A percentile compares a stretch with the other conserved stretches of the same genome.
Evolutionary conservation across 1,140 invertebrate species (phyloP).

Genomic region (Ostrea edulis): DNA sequence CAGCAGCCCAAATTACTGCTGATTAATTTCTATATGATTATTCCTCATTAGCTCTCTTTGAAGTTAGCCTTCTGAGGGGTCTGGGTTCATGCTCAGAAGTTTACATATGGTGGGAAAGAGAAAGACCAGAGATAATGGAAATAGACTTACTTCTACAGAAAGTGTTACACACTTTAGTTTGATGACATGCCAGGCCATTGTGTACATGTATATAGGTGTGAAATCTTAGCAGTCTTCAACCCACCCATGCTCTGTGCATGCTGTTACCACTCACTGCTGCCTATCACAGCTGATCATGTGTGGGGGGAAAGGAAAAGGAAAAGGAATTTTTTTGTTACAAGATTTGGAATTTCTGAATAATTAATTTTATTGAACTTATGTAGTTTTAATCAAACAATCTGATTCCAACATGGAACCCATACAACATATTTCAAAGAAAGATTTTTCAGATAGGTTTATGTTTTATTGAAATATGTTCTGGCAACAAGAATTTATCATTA

Average conservation of each 20-base stretch:
- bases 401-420: background rate
- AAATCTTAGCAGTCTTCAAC: background rate
- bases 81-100: background rate
- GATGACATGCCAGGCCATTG: slow-evolving; percentile 33
- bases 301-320: background rate
- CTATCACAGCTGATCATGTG: background rate
- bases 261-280: background rate
- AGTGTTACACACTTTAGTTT: background rate
- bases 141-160: background rate
- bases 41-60: background rate
- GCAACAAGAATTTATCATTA: background rate
- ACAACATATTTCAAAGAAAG: background rate
- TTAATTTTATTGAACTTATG: background rate
- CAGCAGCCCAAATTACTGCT: background rate
- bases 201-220: background rate
- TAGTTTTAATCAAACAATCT: background rate
- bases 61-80: background rate
- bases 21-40: background rate
- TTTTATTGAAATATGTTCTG: background rate
- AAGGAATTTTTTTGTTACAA: background rate
- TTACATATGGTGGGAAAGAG: slow-evolving; percentile 5
- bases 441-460: background rate
- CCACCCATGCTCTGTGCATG: background rate
- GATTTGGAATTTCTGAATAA: background rate
- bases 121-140: slow-evolving; percentile 1